Conservation (phyloP, 2,797 vertebrate species). For the Arnoldichthys spilopterus region DNA sequence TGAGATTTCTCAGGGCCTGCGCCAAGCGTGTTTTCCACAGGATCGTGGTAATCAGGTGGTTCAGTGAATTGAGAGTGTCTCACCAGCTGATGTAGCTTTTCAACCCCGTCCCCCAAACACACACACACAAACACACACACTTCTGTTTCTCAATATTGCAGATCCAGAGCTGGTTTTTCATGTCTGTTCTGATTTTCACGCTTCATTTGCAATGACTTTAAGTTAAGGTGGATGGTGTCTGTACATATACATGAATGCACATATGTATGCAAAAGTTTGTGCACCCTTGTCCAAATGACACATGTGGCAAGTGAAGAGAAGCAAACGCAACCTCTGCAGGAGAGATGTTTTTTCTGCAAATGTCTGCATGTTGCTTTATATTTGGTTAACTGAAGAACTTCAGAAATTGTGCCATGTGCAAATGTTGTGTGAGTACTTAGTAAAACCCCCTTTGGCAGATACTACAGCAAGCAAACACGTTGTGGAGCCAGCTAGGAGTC, state of each 20-base stretch:
- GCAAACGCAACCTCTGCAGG: no score
- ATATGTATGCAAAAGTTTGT: no score
- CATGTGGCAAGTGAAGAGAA: no score
- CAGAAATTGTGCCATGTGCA: no score
- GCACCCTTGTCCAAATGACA: no score
- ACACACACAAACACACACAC: slow-evolving; percentile 1
- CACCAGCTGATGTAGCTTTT: slow-evolving; percentile 14
- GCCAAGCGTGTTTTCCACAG: slow-evolving; percentile 46
- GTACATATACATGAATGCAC: background rate
- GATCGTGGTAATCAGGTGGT: slow-evolving; percentile 46
- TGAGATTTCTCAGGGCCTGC: slow-evolving; percentile 37
- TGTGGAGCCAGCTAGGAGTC: no score
- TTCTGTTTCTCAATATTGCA: background rate
- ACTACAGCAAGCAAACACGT: no score
- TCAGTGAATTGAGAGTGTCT: slow-evolving; percentile 32
- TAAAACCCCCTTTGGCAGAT: no score
- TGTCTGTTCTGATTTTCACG: slow-evolving; percentile 9
- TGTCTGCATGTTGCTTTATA: no score
- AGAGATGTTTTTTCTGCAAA: no score
- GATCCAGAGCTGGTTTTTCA: slow-evolving; percentile 31
- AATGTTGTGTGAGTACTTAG: no score
- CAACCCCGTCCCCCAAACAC: background rate
- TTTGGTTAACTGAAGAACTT: no score
- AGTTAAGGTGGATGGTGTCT: background rate
- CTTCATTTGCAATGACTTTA: slow-evolving; percentile 1